Evolutionary conservation across 2,113 vertebrate genomes (phyloP).

Genomic region (Trachemys scripta): DNA sequence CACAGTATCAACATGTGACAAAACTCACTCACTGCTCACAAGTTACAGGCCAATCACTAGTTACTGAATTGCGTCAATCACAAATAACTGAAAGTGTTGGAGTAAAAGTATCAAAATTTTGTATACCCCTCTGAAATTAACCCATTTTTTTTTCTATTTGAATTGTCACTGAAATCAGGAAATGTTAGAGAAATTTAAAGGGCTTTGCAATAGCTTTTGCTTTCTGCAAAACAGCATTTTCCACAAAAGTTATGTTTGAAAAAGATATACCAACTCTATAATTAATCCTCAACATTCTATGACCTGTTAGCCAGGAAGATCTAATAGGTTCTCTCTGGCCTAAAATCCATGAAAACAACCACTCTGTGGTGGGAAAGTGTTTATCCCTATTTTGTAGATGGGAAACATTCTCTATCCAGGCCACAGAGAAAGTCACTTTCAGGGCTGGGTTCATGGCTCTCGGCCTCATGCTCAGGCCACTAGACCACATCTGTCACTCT

Average conservation of each 20-base stretch:
- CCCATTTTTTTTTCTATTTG: neutral
- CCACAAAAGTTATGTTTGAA: neutral
- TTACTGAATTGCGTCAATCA: neutral
- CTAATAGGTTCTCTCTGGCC: neutral
- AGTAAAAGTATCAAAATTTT: neutral
- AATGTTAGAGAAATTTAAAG: neutral
- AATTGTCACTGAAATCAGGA: neutral
- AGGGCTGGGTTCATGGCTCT: neutral
- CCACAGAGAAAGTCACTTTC: neutral
- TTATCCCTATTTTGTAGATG: neutral
- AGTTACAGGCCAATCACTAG: neutral
- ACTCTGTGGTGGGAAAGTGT: neutral
- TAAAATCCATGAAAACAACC: neutral
- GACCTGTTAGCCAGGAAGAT: neutral
- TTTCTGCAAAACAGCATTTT: neutral
- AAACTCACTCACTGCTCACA: neutral
- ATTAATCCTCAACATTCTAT: neutral
- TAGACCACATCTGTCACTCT: constrained; percentile 32
- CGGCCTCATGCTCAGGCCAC: neutral
- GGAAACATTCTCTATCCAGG: neutral
- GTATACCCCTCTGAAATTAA: neutral
- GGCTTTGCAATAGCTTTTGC: neutral
- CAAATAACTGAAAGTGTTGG: neutral
- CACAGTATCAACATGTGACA: neutral
- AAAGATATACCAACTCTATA: neutral